Base-by-base conservation (phyloP, 64 coral and sea anemone genomes). In the Stichodactyla helianthus region DNA sequence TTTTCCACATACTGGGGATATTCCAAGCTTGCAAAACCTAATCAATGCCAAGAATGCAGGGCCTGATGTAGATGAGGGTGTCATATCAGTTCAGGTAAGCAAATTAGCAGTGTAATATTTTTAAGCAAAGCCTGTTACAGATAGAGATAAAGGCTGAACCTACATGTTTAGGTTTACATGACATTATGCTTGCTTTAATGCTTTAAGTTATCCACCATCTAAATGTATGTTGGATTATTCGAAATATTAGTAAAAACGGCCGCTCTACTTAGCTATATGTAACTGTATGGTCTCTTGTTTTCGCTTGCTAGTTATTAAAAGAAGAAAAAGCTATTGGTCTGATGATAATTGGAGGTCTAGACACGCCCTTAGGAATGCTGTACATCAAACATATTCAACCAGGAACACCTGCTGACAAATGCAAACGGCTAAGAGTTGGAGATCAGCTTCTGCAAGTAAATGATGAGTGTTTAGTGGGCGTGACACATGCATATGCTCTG, bases 351-450 rank as follows among this genome's bases (percentile, higher is more conserved):
- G 96, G 96, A 23, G 96, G 96, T 50, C 79, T 95, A 51, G 96
- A 98, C 85, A 98, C 96, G 20, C 90, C 93, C 2, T 87, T 98
- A 14, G 96, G 96, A 64, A 98, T 95, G 96, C 88, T 98, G 6
- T 98, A 98, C 62, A 94, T 98, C 44, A 98, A 98, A 71, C 83
- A 92, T n/a, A 94, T 98, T 61, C 93, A 94, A 79, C 93, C 96
- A 23, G 88, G 64, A 22, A 83, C 93, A 17, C 96, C 96, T 20
- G 96, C 96, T 10, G 96, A 91, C 35, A 92, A 87, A 17, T 98
- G 96, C 53, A 79, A 90, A 65, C 93, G 76, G 10, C 60, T 98
- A 15, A 86, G 91, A 58, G 68, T 84, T 4, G 97, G 97, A 52
- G 97, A 99, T 77, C 97, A 99, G 51, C 86, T 99, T 50, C 85